Evolutionary conservation across 2,113 vertebrate species (phyloP).

Genomic region (Oxygymnocypris stewartii): DNA sequence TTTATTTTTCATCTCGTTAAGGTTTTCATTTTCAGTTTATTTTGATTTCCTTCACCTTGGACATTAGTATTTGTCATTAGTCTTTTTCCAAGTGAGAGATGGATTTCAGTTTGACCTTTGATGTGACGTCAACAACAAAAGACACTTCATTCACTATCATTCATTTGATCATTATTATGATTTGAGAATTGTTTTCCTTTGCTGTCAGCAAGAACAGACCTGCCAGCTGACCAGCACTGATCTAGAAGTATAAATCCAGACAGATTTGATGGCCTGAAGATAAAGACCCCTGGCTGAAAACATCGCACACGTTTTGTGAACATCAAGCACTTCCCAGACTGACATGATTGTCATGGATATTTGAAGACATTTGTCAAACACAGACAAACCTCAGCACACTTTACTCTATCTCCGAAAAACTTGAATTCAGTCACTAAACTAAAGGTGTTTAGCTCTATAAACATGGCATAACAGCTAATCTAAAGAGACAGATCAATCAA

Average conservation of each 20-base stretch:
- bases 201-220: neutral
- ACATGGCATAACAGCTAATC: neutral
- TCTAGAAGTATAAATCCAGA: neutral
- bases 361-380: neutral
- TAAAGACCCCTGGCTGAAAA: neutral
- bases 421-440: neutral
- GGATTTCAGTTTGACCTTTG: neutral
- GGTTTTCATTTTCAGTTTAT: too few relatives aligned
- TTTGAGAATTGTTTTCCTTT: neutral
- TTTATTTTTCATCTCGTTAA: too few relatives aligned
- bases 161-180: neutral
- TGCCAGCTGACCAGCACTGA: neutral
- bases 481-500: neutral
- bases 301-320: neutral
- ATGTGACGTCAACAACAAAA: neutral
- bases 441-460: neutral
- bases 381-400: neutral
- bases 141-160: neutral
- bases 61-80: neutral
- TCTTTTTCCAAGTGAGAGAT: too few relatives aligned
- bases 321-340: neutral
- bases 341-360: conserved; percentile 1
- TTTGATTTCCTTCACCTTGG: neutral
- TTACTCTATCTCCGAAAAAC: neutral
- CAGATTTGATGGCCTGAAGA: conserved; percentile 4